Evolutionary conservation across 2,113 vertebrate species (phyloP).

Genomic region (Clarias magur): DNA sequence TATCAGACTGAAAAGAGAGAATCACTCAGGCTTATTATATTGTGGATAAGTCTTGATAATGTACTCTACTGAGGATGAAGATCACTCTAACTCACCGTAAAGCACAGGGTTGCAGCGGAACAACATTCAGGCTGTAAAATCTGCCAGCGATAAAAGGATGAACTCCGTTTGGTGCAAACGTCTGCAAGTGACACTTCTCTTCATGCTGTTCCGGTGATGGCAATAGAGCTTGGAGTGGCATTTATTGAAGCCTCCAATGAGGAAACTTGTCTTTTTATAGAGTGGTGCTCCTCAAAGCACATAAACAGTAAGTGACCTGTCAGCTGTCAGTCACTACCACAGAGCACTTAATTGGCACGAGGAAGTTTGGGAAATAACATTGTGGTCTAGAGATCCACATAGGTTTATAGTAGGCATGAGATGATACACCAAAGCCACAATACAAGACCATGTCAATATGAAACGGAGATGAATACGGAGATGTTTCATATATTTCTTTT

Average conservation of each 20-base stretch:
- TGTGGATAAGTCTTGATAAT: not conserved
- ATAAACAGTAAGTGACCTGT: not conserved
- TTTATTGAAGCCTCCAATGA: not conserved
- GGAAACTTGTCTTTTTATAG: conserved; percentile 1
- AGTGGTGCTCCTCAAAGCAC: not conserved
- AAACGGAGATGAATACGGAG: too few species aligned
- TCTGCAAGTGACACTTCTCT: not conserved
- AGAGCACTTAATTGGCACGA: not conserved
- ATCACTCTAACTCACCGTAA: not conserved
- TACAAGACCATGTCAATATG: not conserved
- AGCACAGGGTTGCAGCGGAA: not conserved
- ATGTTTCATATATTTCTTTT: not conserved
- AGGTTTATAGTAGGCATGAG: not conserved
- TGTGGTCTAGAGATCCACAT: not conserved
- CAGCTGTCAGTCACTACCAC: not conserved
- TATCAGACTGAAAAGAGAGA: not conserved
- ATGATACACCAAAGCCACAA: not conserved
- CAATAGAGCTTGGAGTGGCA: not conserved
- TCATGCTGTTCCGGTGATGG: not conserved
- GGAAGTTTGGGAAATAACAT: not conserved
- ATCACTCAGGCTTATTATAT: not conserved
- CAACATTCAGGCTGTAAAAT: not conserved
- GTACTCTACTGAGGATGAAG: not conserved
- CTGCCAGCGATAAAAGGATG: not conserved
- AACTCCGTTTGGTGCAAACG: not conserved